phyloP scores from a whole-genome alignment of 2,888 invertebrate species.

The Drosophila kanekoi region DNA sequence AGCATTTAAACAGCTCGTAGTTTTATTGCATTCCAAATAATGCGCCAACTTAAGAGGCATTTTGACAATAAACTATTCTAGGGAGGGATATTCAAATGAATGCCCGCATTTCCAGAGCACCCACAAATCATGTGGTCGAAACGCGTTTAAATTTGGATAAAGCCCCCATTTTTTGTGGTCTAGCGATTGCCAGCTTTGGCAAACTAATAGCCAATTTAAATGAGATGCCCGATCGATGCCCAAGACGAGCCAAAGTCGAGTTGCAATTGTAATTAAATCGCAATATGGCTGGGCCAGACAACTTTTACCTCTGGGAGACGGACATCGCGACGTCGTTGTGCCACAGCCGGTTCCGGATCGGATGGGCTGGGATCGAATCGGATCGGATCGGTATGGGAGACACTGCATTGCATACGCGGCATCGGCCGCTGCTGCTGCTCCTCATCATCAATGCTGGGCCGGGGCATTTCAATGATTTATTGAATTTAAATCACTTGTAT shows the following conservation, averaged over 20 bases:
- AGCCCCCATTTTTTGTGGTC: slow-evolving; percentile 24
- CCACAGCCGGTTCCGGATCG: slow-evolving; percentile 45
- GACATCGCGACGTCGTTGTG: slow-evolving; percentile 22
- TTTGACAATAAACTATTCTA: slow-evolving; percentile 14
- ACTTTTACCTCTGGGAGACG: slow-evolving; percentile 45
- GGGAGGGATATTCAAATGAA: slow-evolving; percentile 31
- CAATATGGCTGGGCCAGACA: slow-evolving; percentile 61
- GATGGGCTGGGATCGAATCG: slow-evolving; percentile 35
- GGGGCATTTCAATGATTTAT: slow-evolving; percentile 82
- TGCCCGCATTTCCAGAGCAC: slow-evolving; percentile 51
- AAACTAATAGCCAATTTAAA: slow-evolving; percentile 76
- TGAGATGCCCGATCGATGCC: slow-evolving; percentile 47
- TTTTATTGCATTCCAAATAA: slow-evolving; percentile 18
- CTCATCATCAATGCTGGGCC: slow-evolving; percentile 67
- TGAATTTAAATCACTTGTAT: slow-evolving; percentile 85
- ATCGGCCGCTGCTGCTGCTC: slow-evolving; percentile 21
- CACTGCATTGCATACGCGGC: slow-evolving; percentile 6
- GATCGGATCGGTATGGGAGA: slow-evolving; percentile 49
- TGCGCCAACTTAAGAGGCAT: slow-evolving; percentile 1
- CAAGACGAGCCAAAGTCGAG: slow-evolving; percentile 44
- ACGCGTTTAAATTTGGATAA: slow-evolving; percentile 39
- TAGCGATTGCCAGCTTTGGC: slow-evolving; percentile 37
- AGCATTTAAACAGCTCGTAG: background rate
- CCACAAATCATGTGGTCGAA: slow-evolving; percentile 49
- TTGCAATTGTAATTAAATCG: slow-evolving; percentile 78